Evolutionary conservation across 2,888 invertebrate species (phyloP), one percentile per base, ranked within the genome.

Genomic region (Apamea anceps): DNA sequence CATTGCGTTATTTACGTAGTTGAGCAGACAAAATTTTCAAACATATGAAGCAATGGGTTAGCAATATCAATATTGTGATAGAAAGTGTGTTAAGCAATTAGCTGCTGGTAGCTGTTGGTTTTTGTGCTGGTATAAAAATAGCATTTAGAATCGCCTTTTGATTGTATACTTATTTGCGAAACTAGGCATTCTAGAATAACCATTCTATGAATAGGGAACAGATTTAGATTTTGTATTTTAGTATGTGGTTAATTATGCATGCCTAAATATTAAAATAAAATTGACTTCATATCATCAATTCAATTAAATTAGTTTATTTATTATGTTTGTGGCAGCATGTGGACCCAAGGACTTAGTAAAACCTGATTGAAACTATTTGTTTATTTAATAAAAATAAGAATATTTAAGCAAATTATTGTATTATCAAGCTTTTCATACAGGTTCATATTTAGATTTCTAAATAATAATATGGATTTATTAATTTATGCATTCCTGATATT

Each of bases 161-260:
- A 67, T 28, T 48, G 42, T 42, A 42, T 42, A 42, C 42, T 2
- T 13, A 21, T 25, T 32, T 42, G 6, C 48, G 21, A 2, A 28
- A 57, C 32, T 48, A 51, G 63, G 48, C 51, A 37, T 75, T 68
- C n/a, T 75, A 68, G 28, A 75, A 54, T 57, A 28, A 54, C 21
- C 21, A 67, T 42, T 54, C 68, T 75, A 42, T 18, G 21, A 57
- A 45, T 45, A 42, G 12, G 18, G 7, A 42, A 25, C 6, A 10
- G 15, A 67, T n/a, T 74, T 0, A 32, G 13, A 62, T 13, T 62
- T 21, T 62, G 25, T 15, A 63, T 73, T 37, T 18, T 15, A n/a
- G 6, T 66, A 28, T 7, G 18, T 75, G 28, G 54, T 18, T 37
- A n/a, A 0, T 28, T 6, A 28, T 62, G 15, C 62, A 5, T 62